Percentiles rank a stretch among this genome's conserved stretches.
Conservation (phyloP, 2,888 invertebrate genomes). For the Drosophila percnosoma region DNA sequence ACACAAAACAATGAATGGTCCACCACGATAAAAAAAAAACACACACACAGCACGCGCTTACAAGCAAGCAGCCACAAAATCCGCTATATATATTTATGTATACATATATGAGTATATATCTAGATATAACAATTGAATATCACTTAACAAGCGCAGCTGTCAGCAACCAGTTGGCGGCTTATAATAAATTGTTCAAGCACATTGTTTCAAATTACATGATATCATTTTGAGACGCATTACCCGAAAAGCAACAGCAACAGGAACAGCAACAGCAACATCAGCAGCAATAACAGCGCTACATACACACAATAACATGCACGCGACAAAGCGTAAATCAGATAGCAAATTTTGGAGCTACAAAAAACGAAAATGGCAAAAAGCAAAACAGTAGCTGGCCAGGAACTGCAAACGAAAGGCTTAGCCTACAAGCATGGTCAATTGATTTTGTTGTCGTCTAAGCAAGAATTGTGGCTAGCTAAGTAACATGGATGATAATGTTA, state of each 20-base stretch:
- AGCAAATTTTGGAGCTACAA: constrained; percentile 37
- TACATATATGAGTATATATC: constrained; percentile 10
- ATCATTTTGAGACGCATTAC: constrained; percentile 45
- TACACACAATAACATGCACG: constrained; percentile 51
- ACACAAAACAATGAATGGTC: constrained; percentile 29
- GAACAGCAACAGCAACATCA: constrained; percentile 8
- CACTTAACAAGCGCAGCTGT: constrained; percentile 78
- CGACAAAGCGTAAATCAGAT: constrained; percentile 64
- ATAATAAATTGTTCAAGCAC: constrained; percentile 72
- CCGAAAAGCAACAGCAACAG: constrained; percentile 19
- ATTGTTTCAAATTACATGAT: constrained; percentile 78
- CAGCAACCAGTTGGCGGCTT: constrained; percentile 69
- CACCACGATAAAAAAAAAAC: constrained; percentile 10
- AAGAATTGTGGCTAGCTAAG: constrained; percentile 32
- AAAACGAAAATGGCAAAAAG: constrained; percentile 16
- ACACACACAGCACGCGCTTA: constrained; percentile 39
- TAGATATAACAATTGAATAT: constrained; percentile 73
- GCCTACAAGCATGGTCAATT: constrained; percentile 47
- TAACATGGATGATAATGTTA: constrained; percentile 32
- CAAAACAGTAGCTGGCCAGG: constrained; percentile 20
- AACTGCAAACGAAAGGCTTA: constrained; percentile 47
- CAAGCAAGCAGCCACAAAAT: constrained; percentile 18
- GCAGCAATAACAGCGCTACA: constrained; percentile 3
- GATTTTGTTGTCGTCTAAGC: constrained; percentile 14
- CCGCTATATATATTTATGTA: constrained; percentile 12